Evolutionary conservation across 2,797 vertebrate genomes (phyloP).

Genomic region (Chloroceryle inda): DNA sequence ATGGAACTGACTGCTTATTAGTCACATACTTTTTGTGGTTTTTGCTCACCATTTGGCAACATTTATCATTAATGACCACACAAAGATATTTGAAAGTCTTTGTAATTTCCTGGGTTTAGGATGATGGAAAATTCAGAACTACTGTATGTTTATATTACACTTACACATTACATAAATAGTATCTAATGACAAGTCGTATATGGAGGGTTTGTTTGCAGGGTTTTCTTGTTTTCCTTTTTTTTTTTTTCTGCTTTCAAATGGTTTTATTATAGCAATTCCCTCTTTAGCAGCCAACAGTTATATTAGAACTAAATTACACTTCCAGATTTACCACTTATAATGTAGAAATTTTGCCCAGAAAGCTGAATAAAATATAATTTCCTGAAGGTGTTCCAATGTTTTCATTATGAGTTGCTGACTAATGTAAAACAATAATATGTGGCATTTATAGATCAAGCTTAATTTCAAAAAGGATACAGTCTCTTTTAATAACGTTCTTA

Average conservation of each 20-base stretch:
- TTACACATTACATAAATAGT: background rate
- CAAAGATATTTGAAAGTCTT: background rate
- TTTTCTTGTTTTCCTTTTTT: fast-evolving
- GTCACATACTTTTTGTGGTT: background rate
- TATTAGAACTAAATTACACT: background rate
- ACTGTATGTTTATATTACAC: background rate
- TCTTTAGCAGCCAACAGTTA: background rate
- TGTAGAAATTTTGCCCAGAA: background rate
- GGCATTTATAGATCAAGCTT: background rate
- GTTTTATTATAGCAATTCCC: background rate
- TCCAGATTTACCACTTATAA: background rate
- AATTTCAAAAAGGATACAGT: background rate
- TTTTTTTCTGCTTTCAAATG: background rate
- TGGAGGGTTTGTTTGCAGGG: background rate
- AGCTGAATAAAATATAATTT: background rate
- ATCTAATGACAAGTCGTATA: background rate
- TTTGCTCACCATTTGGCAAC: background rate
- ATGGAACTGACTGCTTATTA: background rate
- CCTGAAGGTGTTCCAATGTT: background rate
- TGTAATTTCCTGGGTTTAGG: background rate
- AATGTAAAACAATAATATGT: background rate
- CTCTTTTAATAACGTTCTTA: background rate
- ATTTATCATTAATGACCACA: background rate
- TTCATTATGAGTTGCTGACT: slow-evolving; percentile 12
- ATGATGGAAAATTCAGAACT: background rate